phyloP scores from a whole-genome alignment of 2,888 invertebrate species.

The Dromius quadrimaculatus region DNA sequence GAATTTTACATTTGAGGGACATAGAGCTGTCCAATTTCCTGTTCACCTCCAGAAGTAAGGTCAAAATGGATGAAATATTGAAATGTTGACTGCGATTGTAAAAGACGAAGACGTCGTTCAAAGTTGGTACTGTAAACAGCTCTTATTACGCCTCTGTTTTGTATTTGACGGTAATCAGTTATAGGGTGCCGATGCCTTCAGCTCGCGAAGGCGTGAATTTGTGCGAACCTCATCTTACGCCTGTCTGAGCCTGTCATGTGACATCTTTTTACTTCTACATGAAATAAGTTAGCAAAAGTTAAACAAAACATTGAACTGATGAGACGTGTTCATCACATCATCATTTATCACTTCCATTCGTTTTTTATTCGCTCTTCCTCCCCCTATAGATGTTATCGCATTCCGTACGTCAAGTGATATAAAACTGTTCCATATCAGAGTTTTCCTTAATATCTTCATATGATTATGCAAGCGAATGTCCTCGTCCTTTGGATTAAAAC shows the following conservation, averaged over 20 bases:
- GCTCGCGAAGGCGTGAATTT: slow-evolving; percentile 51
- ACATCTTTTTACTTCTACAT: slow-evolving; percentile 53
- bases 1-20: too few species aligned
- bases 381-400: slow-evolving; percentile 12
- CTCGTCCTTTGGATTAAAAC: too few species aligned
- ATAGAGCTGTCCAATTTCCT: too few species aligned
- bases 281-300: slow-evolving; percentile 51
- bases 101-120: too few species aligned
- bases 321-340: slow-evolving; percentile 48
- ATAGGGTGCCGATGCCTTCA: slow-evolving; percentile 40
- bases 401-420: not conserved
- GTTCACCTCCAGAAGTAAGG: too few species aligned
- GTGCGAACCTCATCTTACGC: slow-evolving; percentile 53
- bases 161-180: slow-evolving; percentile 48
- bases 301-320: slow-evolving; percentile 50
- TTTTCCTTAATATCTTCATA: too few species aligned
- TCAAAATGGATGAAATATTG: too few species aligned
- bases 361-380: slow-evolving; percentile 11
- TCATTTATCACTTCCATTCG: slow-evolving; percentile 42
- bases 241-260: slow-evolving; percentile 50
- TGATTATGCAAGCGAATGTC: too few species aligned
- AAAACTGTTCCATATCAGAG: too few species aligned
- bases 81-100: too few species aligned
- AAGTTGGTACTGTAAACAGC: too few species aligned
- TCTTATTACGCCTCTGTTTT: not conserved